phyloP scores from a whole-genome alignment of 2,797 vertebrate genomes.

The Pseudotriccus pelzelni region DNA sequence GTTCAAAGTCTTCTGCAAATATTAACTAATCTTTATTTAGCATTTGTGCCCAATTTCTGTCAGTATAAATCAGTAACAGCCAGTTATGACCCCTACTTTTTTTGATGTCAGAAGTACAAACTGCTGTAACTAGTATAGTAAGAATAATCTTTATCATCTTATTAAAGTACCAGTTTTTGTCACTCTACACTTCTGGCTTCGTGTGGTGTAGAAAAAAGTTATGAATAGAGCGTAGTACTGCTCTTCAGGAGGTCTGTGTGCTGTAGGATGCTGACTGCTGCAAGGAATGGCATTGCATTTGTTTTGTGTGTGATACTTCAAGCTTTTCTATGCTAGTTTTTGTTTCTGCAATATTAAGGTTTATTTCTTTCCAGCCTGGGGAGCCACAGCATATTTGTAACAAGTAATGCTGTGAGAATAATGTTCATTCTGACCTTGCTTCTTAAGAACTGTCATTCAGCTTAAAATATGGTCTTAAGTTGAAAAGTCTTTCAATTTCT shows the following conservation, averaged over 20 bases:
- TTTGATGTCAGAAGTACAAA: not conserved
- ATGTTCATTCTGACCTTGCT: conserved; percentile 13
- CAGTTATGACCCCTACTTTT: not conserved
- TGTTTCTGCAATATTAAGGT: not conserved
- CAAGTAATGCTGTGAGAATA: conserved; percentile 2
- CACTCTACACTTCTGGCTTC: not conserved
- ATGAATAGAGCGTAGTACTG: not conserved
- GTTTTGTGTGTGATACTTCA: not conserved
- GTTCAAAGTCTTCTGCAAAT: conserved; percentile 37
- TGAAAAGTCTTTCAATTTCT: conserved; percentile 35
- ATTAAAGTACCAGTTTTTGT: not conserved
- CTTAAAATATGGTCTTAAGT: not conserved
- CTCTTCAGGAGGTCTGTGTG: not conserved
- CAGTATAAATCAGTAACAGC: conserved; percentile 24
- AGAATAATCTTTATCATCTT: conserved; percentile 13
- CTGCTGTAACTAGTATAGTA: not conserved
- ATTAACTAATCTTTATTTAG: conserved; percentile 50
- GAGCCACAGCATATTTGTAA: not conserved
- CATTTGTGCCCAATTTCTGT: conserved; percentile 28
- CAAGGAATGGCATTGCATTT: not conserved
- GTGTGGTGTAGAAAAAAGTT: not conserved
- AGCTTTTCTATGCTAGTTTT: not conserved
- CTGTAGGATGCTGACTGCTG: not conserved
- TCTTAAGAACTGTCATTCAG: not conserved
- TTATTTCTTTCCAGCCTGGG: conserved; percentile 2